Base-by-base conservation (phyloP, 2,797 vertebrate genomes). In the Neoniphon sammara region DNA sequence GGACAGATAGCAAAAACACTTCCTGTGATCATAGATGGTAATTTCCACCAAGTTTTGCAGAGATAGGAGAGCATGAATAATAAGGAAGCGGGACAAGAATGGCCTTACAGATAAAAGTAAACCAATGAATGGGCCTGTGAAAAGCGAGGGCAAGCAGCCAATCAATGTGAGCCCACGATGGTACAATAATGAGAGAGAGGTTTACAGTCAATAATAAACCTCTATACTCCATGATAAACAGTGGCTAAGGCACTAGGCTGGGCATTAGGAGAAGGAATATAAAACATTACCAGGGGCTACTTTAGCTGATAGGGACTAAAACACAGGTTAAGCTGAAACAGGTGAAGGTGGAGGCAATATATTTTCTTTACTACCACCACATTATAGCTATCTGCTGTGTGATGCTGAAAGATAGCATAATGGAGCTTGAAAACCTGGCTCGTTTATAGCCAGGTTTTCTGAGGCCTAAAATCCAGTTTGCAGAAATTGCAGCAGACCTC, bases 21-120 rank as follows among this genome's bases (percentile, higher is more conserved):
- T 92, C 86, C 88, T 90, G 81, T 75, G 84, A 87, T 81, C 23
- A 55, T 63, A 77, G 49, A 39, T 75, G 52, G 76, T 80, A 75
- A 59, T 80, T 90, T 85, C 70, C 85, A 86, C 71, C 6, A 75
- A 70, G 77, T 83, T 84, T 81, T 73, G 62, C 67, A 75, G 77
- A 73, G 75, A 83, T 64, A 59, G 21, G 31, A 72, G 62, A 25
- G 69, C 69, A 73, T 72, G 82, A 81, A 69, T 74, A 81, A 82
- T 72, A 74, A 85, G 42, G 27, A 68, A 67, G 77, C 20, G 2
- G 64, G 52, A 68, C 62, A 70, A 39, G 71, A 81, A 47, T 30
- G 74, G 80, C 77, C 70, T 76, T 27, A 36, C 71, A 73, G 80
- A 88, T 84, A 78, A 74, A 84, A 76, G 79, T 78, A 75, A 83